Evolutionary conservation across 2,888 invertebrate species (phyloP).

Genomic region (Melanargia galathea): DNA sequence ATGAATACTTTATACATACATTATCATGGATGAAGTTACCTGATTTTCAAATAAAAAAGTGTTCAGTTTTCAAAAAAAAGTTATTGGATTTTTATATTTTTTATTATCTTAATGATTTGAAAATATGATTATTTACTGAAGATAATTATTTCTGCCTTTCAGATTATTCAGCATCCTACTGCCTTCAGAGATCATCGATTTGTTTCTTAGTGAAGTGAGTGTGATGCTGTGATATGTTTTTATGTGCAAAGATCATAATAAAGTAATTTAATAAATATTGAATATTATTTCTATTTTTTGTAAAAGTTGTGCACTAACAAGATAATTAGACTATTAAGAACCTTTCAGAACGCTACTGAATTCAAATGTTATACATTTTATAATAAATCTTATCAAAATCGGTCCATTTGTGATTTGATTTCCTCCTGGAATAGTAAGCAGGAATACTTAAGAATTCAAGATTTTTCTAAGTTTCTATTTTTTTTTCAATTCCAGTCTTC

Average conservation of each 20-base stretch:
- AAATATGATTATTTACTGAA: background rate
- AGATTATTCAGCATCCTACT: slow-evolving; percentile 1
- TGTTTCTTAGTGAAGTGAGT: slow-evolving; percentile 10
- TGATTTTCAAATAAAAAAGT: too few relatives aligned
- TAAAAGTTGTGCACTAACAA: background rate
- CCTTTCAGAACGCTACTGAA: background rate
- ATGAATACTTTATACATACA: too few relatives aligned
- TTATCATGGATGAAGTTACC: too few relatives aligned
- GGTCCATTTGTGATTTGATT: background rate
- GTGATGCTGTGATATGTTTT: background rate
- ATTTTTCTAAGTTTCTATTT: background rate
- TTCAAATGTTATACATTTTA: background rate
- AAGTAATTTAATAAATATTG: background rate
- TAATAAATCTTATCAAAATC: background rate
- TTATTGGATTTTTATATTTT: too few relatives aligned
- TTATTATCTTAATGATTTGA: too few relatives aligned
- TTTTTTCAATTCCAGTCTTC: too few relatives aligned
- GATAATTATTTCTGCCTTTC: slow-evolving; percentile 17
- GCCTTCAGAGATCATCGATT: background rate
- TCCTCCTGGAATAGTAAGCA: background rate
- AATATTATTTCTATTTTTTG: background rate
- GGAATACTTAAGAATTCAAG: too few relatives aligned
- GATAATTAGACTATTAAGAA: too few relatives aligned
- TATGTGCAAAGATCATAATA: background rate
- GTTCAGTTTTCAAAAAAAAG: too few relatives aligned